These are phyloP conservation scores for Aethes cnicana DNA, from an alignment of 2,888 invertebrate species.

Conservation along the genomic window DNA sequence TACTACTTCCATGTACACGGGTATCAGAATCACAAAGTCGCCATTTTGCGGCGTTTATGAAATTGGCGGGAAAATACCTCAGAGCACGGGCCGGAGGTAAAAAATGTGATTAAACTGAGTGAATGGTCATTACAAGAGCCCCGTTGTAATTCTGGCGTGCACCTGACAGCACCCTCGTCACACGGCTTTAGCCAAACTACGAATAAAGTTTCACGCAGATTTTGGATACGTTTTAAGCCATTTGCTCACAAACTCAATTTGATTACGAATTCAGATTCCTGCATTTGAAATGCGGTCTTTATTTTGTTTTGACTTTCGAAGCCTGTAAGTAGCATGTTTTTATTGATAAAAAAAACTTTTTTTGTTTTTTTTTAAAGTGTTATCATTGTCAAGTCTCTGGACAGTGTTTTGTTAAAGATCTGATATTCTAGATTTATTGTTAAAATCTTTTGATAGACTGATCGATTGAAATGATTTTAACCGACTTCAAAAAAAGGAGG, in stretches of 20 bases:
- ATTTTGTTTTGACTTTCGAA: too few relatives aligned
- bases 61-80: constrained; percentile 21
- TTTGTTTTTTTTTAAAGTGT: too few relatives aligned
- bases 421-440: too few relatives aligned
- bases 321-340: too few relatives aligned
- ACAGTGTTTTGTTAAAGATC: too few relatives aligned
- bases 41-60: constrained; percentile 20
- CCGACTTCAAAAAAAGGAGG: too few relatives aligned
- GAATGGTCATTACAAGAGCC: constrained; percentile 27
- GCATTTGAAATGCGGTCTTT: constrained; percentile 8
- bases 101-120: constrained; percentile 30
- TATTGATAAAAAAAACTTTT: too few relatives aligned
- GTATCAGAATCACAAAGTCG: constrained; percentile 5
- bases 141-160: constrained; percentile 37
- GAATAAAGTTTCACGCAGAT: constrained; percentile 41
- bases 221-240: constrained; percentile 21
- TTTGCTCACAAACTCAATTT: constrained; percentile 13
- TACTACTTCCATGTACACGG: too few relatives aligned
- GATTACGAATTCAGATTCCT: background rate
- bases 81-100: constrained; percentile 15
- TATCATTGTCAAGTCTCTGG: too few relatives aligned
- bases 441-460: too few relatives aligned
- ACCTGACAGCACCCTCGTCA: constrained; percentile 54
- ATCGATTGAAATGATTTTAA: too few relatives aligned
- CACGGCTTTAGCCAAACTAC: constrained; percentile 36